These are phyloP conservation scores for Cinclus mexicanus DNA, from an alignment of 2,113 vertebrate species.

Conservation along the genomic window DNA sequence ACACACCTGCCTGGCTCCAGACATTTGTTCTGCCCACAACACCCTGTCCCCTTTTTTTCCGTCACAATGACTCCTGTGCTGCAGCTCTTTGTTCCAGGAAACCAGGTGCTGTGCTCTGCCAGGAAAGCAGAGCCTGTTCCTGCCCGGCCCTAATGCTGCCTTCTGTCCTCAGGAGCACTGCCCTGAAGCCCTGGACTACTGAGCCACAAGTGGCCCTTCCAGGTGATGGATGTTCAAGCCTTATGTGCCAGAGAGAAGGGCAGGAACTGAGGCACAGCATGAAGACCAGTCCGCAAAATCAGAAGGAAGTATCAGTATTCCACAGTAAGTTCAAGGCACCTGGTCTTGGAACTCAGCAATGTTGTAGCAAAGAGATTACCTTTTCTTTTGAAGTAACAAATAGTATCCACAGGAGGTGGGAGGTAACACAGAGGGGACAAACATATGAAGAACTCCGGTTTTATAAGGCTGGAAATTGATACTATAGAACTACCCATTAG, in stretches of 20 bases:
- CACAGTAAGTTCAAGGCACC: neutral
- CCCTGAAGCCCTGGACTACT: neutral
- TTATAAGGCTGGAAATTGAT: neutral
- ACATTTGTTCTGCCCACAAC: neutral
- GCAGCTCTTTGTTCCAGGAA: neutral
- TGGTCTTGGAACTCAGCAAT: neutral
- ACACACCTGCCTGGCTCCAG: rapidly evolving
- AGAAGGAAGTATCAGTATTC: neutral
- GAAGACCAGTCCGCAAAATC: neutral
- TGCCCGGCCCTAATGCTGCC: neutral
- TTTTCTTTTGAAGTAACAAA: slow-evolving; percentile 25
- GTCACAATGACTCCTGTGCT: neutral
- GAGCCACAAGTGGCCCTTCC: neutral
- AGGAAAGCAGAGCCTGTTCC: neutral
- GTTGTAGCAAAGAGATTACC: neutral
- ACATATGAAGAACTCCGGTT: slow-evolving; percentile 18
- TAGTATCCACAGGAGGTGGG: slow-evolving; percentile 15
- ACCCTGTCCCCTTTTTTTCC: neutral
- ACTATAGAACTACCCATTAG: neutral
- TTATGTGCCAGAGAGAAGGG: neutral
- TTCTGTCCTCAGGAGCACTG: neutral
- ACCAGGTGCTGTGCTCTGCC: rapidly evolving
- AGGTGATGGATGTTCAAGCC: neutral
- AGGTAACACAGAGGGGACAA: slow-evolving; percentile 7
- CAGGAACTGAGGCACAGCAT: neutral